phyloP scores from a whole-genome alignment of 1,140 invertebrate species.

The Aphelinus atriplicis region DNA sequence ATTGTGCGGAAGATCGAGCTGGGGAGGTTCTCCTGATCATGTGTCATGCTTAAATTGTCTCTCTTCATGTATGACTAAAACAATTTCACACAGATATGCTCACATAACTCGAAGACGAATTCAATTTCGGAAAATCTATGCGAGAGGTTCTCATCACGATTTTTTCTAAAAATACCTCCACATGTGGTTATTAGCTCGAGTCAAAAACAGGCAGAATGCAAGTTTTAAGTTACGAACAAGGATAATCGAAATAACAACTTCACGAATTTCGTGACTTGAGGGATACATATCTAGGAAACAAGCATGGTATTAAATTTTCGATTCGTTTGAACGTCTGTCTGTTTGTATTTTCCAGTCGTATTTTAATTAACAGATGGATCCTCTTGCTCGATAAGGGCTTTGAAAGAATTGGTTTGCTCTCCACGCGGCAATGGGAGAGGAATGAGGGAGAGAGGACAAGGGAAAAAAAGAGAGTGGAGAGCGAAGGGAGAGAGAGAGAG shows the following conservation, averaged over 20 bases:
- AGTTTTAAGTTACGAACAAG: background rate
- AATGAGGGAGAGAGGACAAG: background rate
- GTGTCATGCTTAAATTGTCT: too few species aligned
- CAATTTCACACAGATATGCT: too few species aligned
- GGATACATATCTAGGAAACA: background rate
- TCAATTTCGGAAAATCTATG: constrained; percentile 7
- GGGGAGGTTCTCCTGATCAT: too few species aligned
- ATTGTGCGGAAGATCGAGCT: too few species aligned
- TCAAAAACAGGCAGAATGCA: background rate
- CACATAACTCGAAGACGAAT: too few species aligned
- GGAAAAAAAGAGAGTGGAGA: background rate
- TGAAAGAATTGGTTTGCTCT: constrained; percentile 31
- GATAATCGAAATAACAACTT: background rate
- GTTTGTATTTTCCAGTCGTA: constrained; percentile 20
- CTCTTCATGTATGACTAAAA: too few species aligned
- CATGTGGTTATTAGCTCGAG: background rate
- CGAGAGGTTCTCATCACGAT: constrained; percentile 11
- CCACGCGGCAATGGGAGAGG: background rate
- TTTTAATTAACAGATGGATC: constrained; percentile 42
- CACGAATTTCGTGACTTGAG: background rate
- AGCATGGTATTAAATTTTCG: constrained; percentile 32
- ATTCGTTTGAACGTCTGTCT: constrained; percentile 30
- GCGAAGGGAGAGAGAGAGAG: background rate
- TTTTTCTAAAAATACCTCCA: constrained; percentile 31
- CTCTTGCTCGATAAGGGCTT: constrained; percentile 29